Conservation (phyloP, 1,140 invertebrate species). For the Bombus sibiricus region DNA sequence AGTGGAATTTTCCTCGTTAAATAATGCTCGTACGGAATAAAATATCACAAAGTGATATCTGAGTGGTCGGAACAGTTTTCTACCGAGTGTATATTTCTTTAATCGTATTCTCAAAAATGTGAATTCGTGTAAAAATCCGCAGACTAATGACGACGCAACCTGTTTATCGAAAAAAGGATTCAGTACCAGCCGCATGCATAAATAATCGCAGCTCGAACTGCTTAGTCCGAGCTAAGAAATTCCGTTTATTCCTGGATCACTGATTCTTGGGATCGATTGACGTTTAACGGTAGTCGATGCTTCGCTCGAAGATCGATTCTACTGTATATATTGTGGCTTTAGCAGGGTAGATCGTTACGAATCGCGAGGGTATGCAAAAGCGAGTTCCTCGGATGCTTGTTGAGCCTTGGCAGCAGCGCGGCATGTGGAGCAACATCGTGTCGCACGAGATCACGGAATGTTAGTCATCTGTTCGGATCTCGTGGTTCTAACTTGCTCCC, state of each 20-base stretch:
- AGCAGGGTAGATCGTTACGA: conserved; percentile 45
- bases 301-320: conserved; percentile 49
- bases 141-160: conserved; percentile 5
- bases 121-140: too few species aligned
- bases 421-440: conserved; percentile 51
- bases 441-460: conserved; percentile 48
- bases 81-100: too few species aligned
- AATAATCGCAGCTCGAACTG: conserved; percentile 1
- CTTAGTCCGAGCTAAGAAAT: conserved; percentile 45
- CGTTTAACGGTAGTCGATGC: conserved; percentile 55
- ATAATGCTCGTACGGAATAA: too few species aligned
- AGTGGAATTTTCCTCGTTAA: too few species aligned
- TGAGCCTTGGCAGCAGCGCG: neutral
- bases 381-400: conserved; percentile 58
- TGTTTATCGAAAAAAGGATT: neutral
- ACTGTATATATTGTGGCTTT: neutral
- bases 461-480: conserved; percentile 32
- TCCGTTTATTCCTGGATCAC: neutral
- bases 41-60: too few species aligned
- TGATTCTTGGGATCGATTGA: conserved; percentile 19
- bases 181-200: conserved; percentile 19
- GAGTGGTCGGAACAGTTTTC: too few species aligned
- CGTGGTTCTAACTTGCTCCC: neutral
- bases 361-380: conserved; percentile 53
- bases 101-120: too few species aligned